Evolutionary conservation across 2,888 invertebrate genomes (phyloP).

Genomic region (Eupithecia exiguata): DNA sequence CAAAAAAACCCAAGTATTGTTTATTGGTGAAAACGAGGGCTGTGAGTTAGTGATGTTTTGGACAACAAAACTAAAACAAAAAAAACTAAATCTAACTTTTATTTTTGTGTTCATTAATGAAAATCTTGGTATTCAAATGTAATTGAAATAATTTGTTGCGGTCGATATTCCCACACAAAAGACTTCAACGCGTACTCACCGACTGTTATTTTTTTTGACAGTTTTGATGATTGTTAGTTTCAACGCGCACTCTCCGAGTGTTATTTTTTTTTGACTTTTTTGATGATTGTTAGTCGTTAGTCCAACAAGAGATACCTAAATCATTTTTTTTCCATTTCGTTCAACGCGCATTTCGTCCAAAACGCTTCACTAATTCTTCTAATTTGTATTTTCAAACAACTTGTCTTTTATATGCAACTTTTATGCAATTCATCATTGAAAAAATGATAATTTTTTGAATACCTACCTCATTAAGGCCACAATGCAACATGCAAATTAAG

Average conservation of each 20-base stretch:
- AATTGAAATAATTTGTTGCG: not conserved
- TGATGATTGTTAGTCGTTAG: not conserved
- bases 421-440: slow-evolving; percentile 23
- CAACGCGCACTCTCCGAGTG: slow-evolving; percentile 18
- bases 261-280: not conserved
- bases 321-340: no score
- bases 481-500: slow-evolving; percentile 2
- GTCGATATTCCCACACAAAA: slow-evolving; percentile 12
- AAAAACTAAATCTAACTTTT: no score
- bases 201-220: not conserved
- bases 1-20: no score
- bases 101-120: no score
- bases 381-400: not conserved
- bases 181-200: slow-evolving; percentile 25
- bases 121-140: no score
- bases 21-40: no score
- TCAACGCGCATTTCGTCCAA: no score
- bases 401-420: not conserved
- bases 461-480: slow-evolving; percentile 14
- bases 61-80: no score
- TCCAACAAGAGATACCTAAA: no score
- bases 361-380: no score
- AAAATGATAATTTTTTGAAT: slow-evolving; percentile 19
- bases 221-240: slow-evolving; percentile 4
- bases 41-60: no score